phyloP scores from a whole-genome alignment of 2,888 invertebrate genomes.

The Microctonus aethiopoides region DNA sequence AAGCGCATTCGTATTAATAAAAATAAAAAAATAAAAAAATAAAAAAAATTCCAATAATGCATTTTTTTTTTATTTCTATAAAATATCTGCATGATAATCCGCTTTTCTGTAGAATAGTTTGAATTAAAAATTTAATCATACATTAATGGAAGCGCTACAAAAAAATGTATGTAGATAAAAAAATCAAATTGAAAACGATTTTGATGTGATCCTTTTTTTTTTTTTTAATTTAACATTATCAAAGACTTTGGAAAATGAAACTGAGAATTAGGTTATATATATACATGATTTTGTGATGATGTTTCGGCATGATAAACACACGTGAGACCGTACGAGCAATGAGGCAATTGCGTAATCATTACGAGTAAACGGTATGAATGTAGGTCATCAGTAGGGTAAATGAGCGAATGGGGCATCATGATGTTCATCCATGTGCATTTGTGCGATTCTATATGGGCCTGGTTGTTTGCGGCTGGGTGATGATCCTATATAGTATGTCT shows the following conservation, averaged over 20 bases:
- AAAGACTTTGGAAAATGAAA: neutral
- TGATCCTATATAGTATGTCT: constrained; percentile 38
- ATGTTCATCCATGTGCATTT: constrained; percentile 27
- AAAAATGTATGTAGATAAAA: neutral
- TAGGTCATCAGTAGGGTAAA: constrained; percentile 3
- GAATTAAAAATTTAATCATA: neutral
- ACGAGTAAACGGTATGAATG: constrained; percentile 21
- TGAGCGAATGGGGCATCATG: constrained; percentile 7
- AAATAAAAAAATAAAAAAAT: neutral
- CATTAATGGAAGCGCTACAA: neutral
- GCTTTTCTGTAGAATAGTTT: neutral
- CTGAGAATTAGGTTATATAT: neutral
- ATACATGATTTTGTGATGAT: neutral
- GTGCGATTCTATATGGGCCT: constrained; percentile 23
- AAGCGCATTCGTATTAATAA: neutral
- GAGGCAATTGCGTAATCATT: constrained; percentile 23
- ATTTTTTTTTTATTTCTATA: neutral
- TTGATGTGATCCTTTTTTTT: too few species aligned
- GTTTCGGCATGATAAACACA: constrained; percentile 26
- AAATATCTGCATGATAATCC: neutral
- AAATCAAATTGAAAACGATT: too few species aligned
- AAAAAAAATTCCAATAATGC: neutral
- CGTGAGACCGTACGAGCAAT: constrained; percentile 22
- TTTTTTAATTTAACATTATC: neutral
- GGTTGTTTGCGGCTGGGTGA: constrained; percentile 42